Evolutionary conservation across 1,140 invertebrate genomes (phyloP).

Genomic region (Archivesica marissinica): DNA sequence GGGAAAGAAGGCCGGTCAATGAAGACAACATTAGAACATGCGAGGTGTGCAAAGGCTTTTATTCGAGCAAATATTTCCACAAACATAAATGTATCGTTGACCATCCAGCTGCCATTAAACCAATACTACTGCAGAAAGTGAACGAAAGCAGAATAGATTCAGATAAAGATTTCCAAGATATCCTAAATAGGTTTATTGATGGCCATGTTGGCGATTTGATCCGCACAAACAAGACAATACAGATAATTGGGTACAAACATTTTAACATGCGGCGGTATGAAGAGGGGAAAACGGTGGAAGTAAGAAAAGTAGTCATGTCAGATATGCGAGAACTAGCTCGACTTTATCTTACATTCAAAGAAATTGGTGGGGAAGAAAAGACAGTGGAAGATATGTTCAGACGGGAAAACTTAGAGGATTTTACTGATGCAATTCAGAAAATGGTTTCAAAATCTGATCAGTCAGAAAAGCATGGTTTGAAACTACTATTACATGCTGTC

Average conservation of each 20-base stretch:
- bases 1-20: constrained; percentile 49
- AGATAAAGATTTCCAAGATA: constrained; percentile 44
- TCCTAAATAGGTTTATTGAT: constrained; percentile 39
- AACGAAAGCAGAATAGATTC: no score
- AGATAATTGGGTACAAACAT: constrained; percentile 32
- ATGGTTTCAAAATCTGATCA: no score
- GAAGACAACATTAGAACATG: constrained; percentile 50
- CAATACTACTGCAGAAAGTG: constrained; percentile 32
- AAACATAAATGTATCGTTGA: constrained; percentile 21
- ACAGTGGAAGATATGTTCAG: no score
- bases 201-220: constrained; percentile 27
- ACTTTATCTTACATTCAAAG: constrained; percentile 27
- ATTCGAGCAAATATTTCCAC: constrained; percentile 52
- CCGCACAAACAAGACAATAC: constrained; percentile 1
- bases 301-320: constrained; percentile 18
- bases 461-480: no score
- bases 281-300: constrained; percentile 10
- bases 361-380: no score
- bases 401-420: no score
- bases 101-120: constrained; percentile 17
- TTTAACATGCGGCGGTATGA: not conserved
- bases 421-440: no score
- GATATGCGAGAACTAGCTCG: constrained; percentile 18
- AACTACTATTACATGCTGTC: no score
- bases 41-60: constrained; percentile 39